phyloP scores from a whole-genome alignment of 1,140 invertebrate species.

The Triops longicaudatus region DNA sequence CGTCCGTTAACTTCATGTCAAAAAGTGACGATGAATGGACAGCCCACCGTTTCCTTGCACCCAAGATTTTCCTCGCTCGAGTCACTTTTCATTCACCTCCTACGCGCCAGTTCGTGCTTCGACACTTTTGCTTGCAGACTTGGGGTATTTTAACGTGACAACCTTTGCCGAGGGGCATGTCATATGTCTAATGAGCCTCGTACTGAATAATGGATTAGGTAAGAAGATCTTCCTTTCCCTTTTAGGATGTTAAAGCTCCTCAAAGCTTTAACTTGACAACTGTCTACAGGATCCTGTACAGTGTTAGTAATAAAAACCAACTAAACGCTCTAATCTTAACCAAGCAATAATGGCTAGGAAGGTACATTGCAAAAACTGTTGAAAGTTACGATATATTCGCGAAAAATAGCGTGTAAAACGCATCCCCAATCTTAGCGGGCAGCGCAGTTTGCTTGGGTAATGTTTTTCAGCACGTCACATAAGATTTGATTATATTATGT shows the following conservation, averaged over 20 bases:
- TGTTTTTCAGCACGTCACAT: no score
- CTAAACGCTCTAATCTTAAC: no score
- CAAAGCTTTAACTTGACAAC: neutral
- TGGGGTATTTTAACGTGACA: neutral
- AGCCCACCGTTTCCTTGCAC: neutral
- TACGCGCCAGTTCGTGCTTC: neutral
- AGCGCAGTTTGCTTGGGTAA: no score
- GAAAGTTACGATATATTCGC: no score
- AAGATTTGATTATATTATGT: no score
- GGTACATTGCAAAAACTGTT: no score
- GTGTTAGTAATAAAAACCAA: no score
- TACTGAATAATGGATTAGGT: slow-evolving; percentile 3
- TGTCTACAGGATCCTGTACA: neutral
- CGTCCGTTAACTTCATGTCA: neutral
- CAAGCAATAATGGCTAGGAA: no score
- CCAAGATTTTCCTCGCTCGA: neutral
- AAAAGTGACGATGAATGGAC: neutral
- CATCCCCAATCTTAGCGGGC: no score
- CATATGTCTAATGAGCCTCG: neutral
- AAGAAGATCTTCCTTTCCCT: neutral
- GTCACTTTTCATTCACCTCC: neutral
- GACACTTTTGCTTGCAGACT: neutral
- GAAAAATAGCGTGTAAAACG: no score
- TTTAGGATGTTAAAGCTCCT: neutral
- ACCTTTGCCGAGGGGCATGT: neutral